Evolutionary conservation across 1,140 invertebrate genomes (phyloP), one percentile per base, ranked within the genome.

Genomic region (Lepidostoma basale): DNA sequence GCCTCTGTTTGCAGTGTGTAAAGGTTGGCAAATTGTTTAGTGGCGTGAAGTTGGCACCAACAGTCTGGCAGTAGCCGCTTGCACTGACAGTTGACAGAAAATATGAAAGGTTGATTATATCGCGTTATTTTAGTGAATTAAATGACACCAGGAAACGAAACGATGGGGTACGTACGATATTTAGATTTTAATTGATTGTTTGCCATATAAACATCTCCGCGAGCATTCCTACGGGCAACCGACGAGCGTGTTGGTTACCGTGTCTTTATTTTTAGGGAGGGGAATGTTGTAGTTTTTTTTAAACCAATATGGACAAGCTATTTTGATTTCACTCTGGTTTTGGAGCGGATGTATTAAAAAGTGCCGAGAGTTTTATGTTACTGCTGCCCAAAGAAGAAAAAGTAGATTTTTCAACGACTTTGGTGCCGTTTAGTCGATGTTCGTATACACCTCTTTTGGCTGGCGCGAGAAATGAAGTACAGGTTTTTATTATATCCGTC

Each of bases 131-230:
- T 79, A 77, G 74, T 77, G 77, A 76, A 78, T 81, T 84, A 85
- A 84, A 87, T 87, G 86, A 87, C 85, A 78, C 85, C 84, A 77
- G 85, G 85, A 80, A 87, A 86, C 80, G 85, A 87, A 80, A 83
- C 84, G 60, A 87, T 86, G 85, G 85, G 85, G 85, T 87, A 77
- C 82, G 81, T 81, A 72, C 59, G 42, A 40, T 45, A 45, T 52
- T 28, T 20, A 33, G 44, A 64, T 28, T 39, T 49, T 45, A 10
- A 5, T 22, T 30, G 12, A 25, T 59, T 67, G 33, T 39, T 33
- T 33, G 12, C 4, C 52, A 56, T 56, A 23, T 36, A 36, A 36
- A 23, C 23, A 28, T 42, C 18, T 16, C n/a, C 16, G 39, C 16
- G 8, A 60, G 20, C 56, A 40, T 42, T 60, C 39, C 40, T 40